Evolutionary conservation across 2,888 invertebrate genomes (phyloP), one percentile per base, ranked within the genome.

Genomic region (Drosophila cognata): DNA sequence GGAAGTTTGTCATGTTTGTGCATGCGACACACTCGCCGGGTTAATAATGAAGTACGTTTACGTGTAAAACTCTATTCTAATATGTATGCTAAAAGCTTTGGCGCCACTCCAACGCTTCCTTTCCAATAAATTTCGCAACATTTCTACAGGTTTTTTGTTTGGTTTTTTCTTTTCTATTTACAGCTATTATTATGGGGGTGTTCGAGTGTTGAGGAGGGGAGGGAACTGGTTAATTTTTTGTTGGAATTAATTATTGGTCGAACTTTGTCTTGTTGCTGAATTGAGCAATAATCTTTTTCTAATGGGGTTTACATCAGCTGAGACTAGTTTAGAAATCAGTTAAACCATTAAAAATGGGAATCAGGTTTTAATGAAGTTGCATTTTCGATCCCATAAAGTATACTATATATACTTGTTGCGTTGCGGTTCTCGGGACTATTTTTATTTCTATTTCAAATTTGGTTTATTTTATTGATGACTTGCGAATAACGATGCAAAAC

Each of bases 21-120:
- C 76, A 89, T 89, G 85, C 90, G 90, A 88, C 85, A 89, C 85
- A 89, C 88, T 84, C 89, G 79, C 72, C 77, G 68, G 89, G 85
- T 87, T 85, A 85, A 85, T 85, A 85, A 85, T 85, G 85, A 85
- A 85, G 85, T 85, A 85, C 88, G 85, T 89, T 85, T 85, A 85
- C 89, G 85, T 85, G 89, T 85, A 85, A 46, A 89, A 89, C 89
- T 84, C 85, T 89, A 89, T 89, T 70, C 82, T 85, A 85, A 85
- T 85, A 85, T 85, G 89, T 85, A 85, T 85, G 85, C 85, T 85
- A 85, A 85, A 85, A 85, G 84, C 84, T 84, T 57, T 65, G 68
- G 25, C 28, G 5, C 21, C 10, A 29, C n/a, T 36, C 29, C 46
- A 8, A 21, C 53, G 21, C 48, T 10, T 13, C n/a, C 56, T 13